Conservation (phyloP, 2,888 invertebrate genomes). For the Chironomus tentans region DNA sequence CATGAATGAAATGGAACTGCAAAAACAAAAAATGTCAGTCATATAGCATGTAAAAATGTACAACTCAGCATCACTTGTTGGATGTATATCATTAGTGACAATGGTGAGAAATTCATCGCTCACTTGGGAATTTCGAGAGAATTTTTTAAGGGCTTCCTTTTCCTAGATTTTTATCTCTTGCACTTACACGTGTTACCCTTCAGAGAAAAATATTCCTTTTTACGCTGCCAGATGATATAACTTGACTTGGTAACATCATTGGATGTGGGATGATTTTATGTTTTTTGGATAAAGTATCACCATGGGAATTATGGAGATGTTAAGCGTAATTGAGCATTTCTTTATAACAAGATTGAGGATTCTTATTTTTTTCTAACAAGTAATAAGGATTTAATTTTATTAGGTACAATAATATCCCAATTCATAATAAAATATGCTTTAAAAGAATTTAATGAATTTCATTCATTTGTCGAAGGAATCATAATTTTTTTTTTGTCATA, state of each 20-base stretch:
- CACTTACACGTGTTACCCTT: neutral
- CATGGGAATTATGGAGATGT: neutral
- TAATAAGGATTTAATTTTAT: too few species aligned
- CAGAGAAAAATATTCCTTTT: neutral
- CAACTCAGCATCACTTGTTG: slow-evolving; percentile 5
- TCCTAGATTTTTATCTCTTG: neutral
- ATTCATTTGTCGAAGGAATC: too few species aligned
- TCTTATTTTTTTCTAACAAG: too few species aligned
- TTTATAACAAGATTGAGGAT: too few species aligned
- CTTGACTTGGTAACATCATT: neutral
- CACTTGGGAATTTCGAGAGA: slow-evolving; percentile 13
- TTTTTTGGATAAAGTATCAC: neutral
- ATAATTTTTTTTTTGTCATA: neutral
- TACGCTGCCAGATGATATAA: neutral
- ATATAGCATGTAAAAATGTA: neutral
- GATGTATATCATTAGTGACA: neutral
- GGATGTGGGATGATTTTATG: neutral
- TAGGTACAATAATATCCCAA: too few species aligned
- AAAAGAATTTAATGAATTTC: too few species aligned
- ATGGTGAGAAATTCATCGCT: slow-evolving; percentile 16
- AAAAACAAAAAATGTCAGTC: neutral
- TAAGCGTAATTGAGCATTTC: too few species aligned
- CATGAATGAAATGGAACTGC: neutral
- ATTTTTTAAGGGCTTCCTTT: slow-evolving; percentile 12
- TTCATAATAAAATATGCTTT: too few species aligned